These are phyloP conservation scores for Sphaerophoria taeniata DNA, from an alignment of 2,888 invertebrate genomes.

Conservation along the genomic window DNA sequence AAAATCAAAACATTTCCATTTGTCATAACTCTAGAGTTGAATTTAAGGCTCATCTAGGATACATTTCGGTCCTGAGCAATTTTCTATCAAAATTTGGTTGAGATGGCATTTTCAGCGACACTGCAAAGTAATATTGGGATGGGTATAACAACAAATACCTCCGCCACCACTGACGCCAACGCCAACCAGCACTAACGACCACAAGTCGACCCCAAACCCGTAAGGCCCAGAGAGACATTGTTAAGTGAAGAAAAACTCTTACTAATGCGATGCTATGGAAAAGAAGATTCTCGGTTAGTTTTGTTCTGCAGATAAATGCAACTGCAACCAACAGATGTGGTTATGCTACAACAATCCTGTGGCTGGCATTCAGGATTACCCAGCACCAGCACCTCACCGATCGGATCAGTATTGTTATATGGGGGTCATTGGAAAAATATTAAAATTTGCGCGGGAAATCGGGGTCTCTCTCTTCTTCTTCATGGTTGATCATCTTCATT, in stretches of 20 bases:
- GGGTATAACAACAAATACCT: slow-evolving; percentile 52
- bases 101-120: slow-evolving; percentile 44
- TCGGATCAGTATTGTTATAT: slow-evolving; percentile 72
- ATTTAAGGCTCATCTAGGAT: background rate
- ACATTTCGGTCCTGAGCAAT: background rate
- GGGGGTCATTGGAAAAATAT: slow-evolving; percentile 74
- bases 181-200: slow-evolving; percentile 13
- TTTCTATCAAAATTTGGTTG: background rate
- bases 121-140: slow-evolving; percentile 62
- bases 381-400: slow-evolving; percentile 22
- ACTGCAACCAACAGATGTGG: slow-evolving; percentile 38
- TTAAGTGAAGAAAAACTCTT: slow-evolving; percentile 64
- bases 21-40: background rate
- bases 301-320: slow-evolving; percentile 51
- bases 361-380: too few relatives aligned
- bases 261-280: slow-evolving; percentile 69
- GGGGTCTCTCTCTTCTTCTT: slow-evolving; percentile 34
- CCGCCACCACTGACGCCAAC: slow-evolving; percentile 33
- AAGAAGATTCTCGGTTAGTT: slow-evolving; percentile 39
- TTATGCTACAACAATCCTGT: slow-evolving; percentile 29
- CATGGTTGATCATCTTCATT: background rate
- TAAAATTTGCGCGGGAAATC: slow-evolving; percentile 71
- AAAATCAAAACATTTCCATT: too few relatives aligned
- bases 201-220: slow-evolving; percentile 47
- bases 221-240: slow-evolving; percentile 46